Evolutionary conservation across 1,140 invertebrate species (phyloP).

Genomic region (Thaumatotibia leucotreta): DNA sequence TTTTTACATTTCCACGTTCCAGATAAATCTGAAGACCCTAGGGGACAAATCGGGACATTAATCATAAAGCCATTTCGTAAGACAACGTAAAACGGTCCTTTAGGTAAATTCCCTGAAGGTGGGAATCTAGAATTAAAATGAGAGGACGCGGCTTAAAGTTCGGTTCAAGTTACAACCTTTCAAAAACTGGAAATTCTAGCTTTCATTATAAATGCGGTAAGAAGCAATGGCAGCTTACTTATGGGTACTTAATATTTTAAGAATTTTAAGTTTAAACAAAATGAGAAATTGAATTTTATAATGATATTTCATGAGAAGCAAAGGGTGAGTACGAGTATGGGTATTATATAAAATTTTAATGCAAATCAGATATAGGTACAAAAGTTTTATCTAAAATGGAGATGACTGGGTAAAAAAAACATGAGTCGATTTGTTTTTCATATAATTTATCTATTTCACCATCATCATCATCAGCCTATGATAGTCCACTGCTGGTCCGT

Average conservation of each 20-base stretch:
- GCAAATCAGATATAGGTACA: too few species aligned
- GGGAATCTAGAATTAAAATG: neutral
- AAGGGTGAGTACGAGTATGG: too few species aligned
- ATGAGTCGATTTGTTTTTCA: too few species aligned
- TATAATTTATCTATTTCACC: too few species aligned
- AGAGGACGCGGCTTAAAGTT: neutral
- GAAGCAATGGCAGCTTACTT: neutral
- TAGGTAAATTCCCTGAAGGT: neutral
- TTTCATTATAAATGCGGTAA: neutral
- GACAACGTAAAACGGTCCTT: neutral
- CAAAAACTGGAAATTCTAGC: neutral
- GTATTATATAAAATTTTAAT: too few species aligned
- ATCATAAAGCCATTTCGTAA: constrained; percentile 6
- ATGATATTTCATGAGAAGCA: neutral
- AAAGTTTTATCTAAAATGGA: too few species aligned
- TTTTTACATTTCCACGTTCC: neutral
- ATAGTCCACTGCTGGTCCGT: too few species aligned
- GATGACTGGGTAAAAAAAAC: too few species aligned
- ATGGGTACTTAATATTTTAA: neutral
- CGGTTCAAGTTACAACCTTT: neutral
- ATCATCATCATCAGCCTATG: too few species aligned
- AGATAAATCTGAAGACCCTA: neutral
- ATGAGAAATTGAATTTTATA: neutral
- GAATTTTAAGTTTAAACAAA: neutral
- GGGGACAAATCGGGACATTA: neutral